phyloP scores from a whole-genome alignment of 2,888 invertebrate genomes.

The Cecidostiba fungosa region DNA sequence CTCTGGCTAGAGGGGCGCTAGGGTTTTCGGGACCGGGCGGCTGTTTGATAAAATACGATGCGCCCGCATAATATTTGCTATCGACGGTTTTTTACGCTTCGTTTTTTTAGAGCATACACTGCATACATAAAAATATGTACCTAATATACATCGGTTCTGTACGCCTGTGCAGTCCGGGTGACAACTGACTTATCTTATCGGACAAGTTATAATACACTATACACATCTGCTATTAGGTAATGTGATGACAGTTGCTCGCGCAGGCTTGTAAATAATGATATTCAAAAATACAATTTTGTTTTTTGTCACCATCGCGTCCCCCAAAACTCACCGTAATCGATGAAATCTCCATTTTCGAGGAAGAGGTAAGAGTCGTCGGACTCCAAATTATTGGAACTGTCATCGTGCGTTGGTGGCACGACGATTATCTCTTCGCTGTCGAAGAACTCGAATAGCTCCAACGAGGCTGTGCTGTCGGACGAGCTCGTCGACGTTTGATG shows the following conservation, averaged over 20 bases:
- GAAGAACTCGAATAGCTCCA: constrained; percentile 48
- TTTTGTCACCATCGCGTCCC: not conserved
- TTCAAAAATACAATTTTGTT: not conserved
- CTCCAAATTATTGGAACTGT: constrained; percentile 25
- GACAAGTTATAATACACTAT: not conserved
- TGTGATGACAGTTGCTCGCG: no score
- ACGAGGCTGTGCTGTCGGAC: constrained; percentile 29
- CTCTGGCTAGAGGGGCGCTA: no score
- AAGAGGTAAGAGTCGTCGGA: constrained; percentile 59
- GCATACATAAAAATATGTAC: no score
- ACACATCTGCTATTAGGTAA: no score
- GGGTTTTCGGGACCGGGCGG: no score
- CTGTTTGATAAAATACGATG: no score
- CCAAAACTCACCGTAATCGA: constrained; percentile 49
- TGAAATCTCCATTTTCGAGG: constrained; percentile 62
- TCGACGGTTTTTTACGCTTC: no score
- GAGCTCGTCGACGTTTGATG: constrained; percentile 15
- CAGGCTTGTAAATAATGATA: not conserved
- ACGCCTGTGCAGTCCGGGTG: no score
- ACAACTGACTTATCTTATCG: not conserved
- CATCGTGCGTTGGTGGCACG: constrained; percentile 51
- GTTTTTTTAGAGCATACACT: no score
- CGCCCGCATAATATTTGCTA: no score
- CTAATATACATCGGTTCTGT: no score
- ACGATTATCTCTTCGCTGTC: constrained; percentile 59